Evolutionary conservation across 2,888 invertebrate species (phyloP).

Genomic region (Lycia hirtaria): DNA sequence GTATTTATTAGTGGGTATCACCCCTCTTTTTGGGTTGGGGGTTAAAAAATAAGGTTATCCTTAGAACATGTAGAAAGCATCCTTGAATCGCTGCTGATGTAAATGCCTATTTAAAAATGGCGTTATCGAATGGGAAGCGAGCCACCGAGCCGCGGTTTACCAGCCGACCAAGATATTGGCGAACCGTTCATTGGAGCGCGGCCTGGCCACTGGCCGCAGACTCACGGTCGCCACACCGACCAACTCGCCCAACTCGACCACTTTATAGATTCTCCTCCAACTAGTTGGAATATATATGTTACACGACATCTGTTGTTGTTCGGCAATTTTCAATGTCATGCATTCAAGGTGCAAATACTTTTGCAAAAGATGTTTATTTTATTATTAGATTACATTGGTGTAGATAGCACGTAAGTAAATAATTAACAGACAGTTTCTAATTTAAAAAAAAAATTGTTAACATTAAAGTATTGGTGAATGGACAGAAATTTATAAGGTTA

Average conservation of each 20-base stretch:
- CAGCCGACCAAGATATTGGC: slow-evolving; percentile 15
- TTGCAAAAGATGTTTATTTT: background rate
- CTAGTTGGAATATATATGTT: background rate
- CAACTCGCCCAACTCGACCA: no score
- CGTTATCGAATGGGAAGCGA: background rate
- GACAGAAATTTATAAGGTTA: no score
- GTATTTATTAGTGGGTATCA: no score
- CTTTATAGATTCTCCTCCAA: background rate
- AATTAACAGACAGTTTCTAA: no score
- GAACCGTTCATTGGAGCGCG: slow-evolving; percentile 8
- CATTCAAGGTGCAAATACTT: background rate
- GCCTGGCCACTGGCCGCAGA: slow-evolving; percentile 3
- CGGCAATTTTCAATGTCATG: background rate
- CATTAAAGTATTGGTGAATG: no score
- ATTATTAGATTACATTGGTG: background rate
- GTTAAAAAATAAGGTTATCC: no score
- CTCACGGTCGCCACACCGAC: background rate
- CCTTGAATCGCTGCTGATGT: background rate
- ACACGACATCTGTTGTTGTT: background rate
- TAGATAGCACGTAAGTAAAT: no score
- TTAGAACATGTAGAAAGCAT: no score
- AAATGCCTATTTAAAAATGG: background rate
- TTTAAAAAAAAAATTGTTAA: no score
- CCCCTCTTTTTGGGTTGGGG: no score
- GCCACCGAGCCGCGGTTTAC: background rate